Percentiles rank a stretch among this genome's conserved stretches.
These are phyloP conservation scores for Sminthurinus signatus DNA, from an alignment of 1,140 invertebrate species.

Conservation along the genomic window DNA sequence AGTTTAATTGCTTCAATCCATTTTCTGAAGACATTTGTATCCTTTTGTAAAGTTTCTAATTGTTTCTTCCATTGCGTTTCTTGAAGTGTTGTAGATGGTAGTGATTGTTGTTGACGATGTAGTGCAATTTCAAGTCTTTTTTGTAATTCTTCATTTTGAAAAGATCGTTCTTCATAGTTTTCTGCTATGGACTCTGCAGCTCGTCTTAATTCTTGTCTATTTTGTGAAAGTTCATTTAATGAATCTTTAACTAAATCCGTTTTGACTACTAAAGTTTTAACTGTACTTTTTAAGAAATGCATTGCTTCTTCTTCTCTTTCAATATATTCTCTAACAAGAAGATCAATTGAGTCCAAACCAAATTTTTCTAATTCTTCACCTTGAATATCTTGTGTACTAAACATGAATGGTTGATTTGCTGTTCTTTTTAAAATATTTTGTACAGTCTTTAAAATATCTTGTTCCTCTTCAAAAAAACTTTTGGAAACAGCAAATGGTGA, in stretches of 20 bases:
- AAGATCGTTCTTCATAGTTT: neutral
- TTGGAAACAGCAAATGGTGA: neutral
- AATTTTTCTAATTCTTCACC: conserved; percentile 12
- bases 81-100: neutral
- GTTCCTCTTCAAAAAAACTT: neutral
- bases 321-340: conserved; percentile 5
- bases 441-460: conserved; percentile 7
- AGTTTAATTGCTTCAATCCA: neutral
- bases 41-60: neutral
- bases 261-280: conserved; percentile 6
- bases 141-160: conserved; percentile 3
- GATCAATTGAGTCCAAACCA: neutral
- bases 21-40: neutral
- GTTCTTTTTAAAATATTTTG: neutral
- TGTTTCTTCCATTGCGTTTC: conserved; percentile 2
- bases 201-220: neutral
- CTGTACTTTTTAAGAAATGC: neutral
- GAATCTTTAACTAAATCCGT: neutral
- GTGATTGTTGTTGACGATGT: neutral
- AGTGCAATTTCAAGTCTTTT: neutral
- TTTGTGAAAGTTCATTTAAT: neutral
- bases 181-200: conserved; percentile 5
- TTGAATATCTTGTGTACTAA: neutral
- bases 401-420: conserved; percentile 8
- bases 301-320: conserved; percentile 7